Conservation (phyloP, 2,888 invertebrate species). For the Caenorhabditis sp. region DNA sequence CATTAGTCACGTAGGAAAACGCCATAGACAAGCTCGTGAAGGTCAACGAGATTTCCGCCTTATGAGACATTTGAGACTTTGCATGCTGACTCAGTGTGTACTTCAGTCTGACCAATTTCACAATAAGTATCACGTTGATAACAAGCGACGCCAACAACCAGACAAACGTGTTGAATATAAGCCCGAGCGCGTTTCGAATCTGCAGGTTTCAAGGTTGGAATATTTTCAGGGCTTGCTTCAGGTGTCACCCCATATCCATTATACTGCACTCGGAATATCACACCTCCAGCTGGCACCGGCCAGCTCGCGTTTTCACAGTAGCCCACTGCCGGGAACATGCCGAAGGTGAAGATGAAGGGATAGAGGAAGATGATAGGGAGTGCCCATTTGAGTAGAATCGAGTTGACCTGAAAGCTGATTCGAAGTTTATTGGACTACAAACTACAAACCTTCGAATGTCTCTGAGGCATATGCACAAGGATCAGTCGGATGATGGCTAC, state of each 20-base stretch:
- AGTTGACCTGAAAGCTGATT: constrained; percentile 21
- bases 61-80: constrained; percentile 26
- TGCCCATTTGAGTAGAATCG: background rate
- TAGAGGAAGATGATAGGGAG: constrained; percentile 31
- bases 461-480: constrained; percentile 12
- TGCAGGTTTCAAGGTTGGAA: background rate
- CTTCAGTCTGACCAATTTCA: constrained; percentile 18
- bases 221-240: background rate
- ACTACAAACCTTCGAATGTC: constrained; percentile 22
- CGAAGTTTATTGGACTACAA: background rate
- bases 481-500: constrained; percentile 8
- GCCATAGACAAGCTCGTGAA: constrained; percentile 37
- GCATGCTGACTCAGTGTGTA: background rate
- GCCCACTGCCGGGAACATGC: constrained; percentile 40
- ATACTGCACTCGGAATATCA: constrained; percentile 13
- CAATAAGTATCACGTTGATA: background rate
- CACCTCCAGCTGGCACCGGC: constrained; percentile 31
- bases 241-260: constrained; percentile 4
- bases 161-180: constrained; percentile 7
- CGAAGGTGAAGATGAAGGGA: constrained; percentile 48
- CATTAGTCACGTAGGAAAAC: constrained; percentile 36
- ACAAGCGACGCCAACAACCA: background rate
- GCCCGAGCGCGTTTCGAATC: background rate
- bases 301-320: constrained; percentile 19
- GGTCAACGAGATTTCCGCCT: constrained; percentile 40